Percentiles rank a stretch among this genome's conserved stretches.
Conservation (phyloP, 2,797 vertebrate species). For the Rhabdomys pumilio region DNA sequence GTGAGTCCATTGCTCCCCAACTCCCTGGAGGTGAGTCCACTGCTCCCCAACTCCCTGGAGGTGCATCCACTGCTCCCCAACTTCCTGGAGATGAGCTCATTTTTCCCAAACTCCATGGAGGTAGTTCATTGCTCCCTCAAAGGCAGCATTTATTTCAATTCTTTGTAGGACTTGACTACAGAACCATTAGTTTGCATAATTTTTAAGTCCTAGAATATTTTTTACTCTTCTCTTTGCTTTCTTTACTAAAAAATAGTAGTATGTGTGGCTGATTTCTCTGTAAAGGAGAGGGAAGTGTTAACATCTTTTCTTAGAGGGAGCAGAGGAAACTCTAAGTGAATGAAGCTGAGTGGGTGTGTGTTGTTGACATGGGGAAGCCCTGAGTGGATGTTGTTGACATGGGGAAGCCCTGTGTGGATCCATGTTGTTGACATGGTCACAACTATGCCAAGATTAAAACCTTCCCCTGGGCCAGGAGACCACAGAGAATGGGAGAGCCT, state of each 20-base stretch:
- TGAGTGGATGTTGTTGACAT: not conserved
- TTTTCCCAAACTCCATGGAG: not conserved
- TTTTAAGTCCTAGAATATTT: constrained; percentile 47
- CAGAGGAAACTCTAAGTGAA: not conserved
- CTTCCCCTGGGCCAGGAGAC: not conserved
- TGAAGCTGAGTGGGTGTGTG: not conserved
- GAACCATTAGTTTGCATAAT: not conserved
- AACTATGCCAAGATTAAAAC: not conserved
- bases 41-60: not conserved
- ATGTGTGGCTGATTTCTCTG: not conserved
- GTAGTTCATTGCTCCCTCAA: not conserved
- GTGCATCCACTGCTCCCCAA: not conserved
- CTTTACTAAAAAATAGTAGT: not conserved
- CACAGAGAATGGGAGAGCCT: no score
- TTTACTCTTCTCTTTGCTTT: not conserved
- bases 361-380: not conserved
- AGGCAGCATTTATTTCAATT: not conserved
- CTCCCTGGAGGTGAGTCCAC: no score
- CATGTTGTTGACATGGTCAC: not conserved
- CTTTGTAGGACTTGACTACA: not conserved
- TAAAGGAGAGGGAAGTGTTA: constrained; percentile 7
- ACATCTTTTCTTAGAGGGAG: not conserved
- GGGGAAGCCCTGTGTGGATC: not conserved
- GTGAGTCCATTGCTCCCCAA: no score
- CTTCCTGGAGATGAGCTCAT: not conserved